Percentiles rank a stretch among this genome's conserved stretches.
These are phyloP conservation scores for Leptobrachium leishanense DNA, from an alignment of 2,113 vertebrate genomes.

Conservation along the genomic window DNA sequence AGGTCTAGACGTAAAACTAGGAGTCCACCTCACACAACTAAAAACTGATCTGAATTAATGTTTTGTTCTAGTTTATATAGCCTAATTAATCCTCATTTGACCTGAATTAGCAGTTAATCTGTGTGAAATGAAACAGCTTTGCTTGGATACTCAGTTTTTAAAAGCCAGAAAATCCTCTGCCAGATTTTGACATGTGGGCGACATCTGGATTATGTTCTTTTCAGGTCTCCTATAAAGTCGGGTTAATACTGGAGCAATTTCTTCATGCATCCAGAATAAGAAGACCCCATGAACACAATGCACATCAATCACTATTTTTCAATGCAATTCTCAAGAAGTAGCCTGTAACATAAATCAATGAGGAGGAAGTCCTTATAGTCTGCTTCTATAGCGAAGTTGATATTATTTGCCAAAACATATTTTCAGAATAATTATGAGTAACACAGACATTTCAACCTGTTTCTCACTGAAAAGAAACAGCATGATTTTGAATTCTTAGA, in stretches of 20 bases:
- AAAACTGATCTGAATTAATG: slow-evolving; percentile 56
- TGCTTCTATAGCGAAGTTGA: no score
- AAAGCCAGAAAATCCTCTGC: slow-evolving; percentile 48
- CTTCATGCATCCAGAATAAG: neutral
- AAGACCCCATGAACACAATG: neutral
- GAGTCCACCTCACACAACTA: slow-evolving; percentile 58
- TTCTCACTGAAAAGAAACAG: no score
- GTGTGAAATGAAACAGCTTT: slow-evolving; percentile 62
- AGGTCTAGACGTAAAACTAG: slow-evolving; percentile 60
- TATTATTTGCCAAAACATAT: no score
- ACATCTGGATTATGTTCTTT: slow-evolving; percentile 51
- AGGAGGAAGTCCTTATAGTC: no score
- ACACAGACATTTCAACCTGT: no score
- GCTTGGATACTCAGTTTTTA: slow-evolving; percentile 51
- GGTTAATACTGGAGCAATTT: slow-evolving; percentile 21
- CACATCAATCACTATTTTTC: neutral
- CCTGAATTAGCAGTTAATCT: slow-evolving; percentile 67
- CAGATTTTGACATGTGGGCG: slow-evolving; percentile 47
- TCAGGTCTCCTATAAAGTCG: slow-evolving; percentile 44
- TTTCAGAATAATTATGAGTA: no score
- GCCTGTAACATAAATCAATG: no score
- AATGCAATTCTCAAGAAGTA: no score
- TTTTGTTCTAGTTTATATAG: slow-evolving; percentile 60
- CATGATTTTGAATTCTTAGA: no score
- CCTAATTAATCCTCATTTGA: slow-evolving; percentile 71